Evolutionary conservation across 2,113 vertebrate genomes (phyloP).

Genomic region (Rhynchomys soricoides): DNA sequence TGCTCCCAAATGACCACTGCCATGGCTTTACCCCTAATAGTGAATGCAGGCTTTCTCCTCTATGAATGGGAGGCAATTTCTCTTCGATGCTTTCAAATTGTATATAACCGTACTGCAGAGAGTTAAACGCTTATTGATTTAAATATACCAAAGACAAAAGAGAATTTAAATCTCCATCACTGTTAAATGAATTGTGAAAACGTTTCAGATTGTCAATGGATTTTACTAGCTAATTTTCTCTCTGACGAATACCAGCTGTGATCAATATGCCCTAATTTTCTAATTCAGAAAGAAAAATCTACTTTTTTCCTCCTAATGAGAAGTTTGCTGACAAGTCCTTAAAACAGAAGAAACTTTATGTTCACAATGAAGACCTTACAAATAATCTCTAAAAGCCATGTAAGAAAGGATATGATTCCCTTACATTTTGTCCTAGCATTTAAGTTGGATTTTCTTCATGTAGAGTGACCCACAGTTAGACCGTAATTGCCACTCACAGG

Average conservation of each 20-base stretch:
- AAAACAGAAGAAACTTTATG: conserved; percentile 17
- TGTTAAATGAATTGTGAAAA: not conserved
- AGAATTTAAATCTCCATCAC: not conserved
- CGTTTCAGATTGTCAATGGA: not conserved
- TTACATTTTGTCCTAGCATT: not conserved
- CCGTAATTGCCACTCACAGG: not conserved
- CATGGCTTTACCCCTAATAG: not conserved
- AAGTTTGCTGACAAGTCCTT: not conserved
- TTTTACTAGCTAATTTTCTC: conserved; percentile 27
- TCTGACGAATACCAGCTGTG: conserved; percentile 15
- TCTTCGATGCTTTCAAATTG: not conserved
- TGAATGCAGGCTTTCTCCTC: no score
- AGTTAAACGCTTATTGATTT: not conserved
- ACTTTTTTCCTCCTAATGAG: not conserved
- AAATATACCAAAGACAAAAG: not conserved
- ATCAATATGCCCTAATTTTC: not conserved
- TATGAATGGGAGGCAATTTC: not conserved
- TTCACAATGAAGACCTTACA: not conserved
- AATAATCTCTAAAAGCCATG: not conserved
- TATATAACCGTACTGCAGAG: rapidly evolving
- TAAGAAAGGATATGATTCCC: not conserved
- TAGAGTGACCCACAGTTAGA: not conserved
- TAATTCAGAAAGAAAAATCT: not conserved
- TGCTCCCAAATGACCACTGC: rapidly evolving
- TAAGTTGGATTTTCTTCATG: not conserved